Conservation (phyloP, 2,113 vertebrate genomes). For the Spheniscus mendiculus region DNA sequence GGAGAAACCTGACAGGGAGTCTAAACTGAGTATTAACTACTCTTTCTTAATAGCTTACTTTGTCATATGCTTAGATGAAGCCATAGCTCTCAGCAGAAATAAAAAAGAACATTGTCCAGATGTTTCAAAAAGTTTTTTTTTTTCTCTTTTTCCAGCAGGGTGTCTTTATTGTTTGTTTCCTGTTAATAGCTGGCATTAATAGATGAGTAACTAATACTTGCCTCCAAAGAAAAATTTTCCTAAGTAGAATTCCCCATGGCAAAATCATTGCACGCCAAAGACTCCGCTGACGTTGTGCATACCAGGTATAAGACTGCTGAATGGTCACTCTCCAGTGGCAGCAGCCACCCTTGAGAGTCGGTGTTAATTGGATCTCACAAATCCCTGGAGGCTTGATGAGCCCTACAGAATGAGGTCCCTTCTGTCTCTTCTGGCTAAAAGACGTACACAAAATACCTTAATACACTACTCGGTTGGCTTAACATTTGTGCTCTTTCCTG, state of each 20-base stretch:
- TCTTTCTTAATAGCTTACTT: background rate
- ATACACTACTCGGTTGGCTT: accelerated
- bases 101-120: background rate
- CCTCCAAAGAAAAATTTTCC: background rate
- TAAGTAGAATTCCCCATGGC: background rate
- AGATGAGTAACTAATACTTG: background rate
- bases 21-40: background rate
- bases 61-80: background rate
- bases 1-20: background rate
- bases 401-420: background rate
- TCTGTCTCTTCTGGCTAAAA: background rate
- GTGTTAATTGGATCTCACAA: background rate
- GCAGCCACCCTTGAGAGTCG: background rate
- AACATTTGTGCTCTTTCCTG: background rate
- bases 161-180: background rate
- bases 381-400: background rate
- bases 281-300: background rate
- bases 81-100: background rate
- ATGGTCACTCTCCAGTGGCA: background rate
- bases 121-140: background rate
- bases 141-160: accelerated
- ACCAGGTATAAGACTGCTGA: background rate
- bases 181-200: background rate
- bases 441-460: background rate
- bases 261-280: background rate